phyloP scores from a whole-genome alignment of 2,797 vertebrate species.

The Eleutherodactylus coqui region DNA sequence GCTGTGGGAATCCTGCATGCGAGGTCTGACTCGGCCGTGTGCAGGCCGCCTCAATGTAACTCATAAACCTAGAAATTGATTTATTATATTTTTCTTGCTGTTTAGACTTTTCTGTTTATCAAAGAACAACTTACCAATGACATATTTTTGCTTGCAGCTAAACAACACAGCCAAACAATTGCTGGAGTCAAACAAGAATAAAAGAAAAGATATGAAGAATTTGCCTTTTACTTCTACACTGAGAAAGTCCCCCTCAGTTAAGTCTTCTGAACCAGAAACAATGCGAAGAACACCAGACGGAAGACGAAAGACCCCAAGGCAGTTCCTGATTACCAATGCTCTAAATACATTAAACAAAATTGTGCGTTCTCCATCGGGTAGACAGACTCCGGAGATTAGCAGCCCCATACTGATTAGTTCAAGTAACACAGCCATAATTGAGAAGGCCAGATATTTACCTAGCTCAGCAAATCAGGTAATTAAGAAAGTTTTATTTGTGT shows the following conservation, averaged over 20 bases:
- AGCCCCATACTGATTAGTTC: slow-evolving; percentile 80
- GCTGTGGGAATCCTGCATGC: no score
- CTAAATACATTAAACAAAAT: slow-evolving; percentile 79
- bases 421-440: slow-evolving; percentile 76
- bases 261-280: neutral
- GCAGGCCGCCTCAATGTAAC: no score
- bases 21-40: no score
- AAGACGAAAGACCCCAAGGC: slow-evolving; percentile 75
- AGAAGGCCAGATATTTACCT: slow-evolving; percentile 67
- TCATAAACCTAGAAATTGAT: neutral
- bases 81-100: neutral
- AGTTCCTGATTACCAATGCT: slow-evolving; percentile 80
- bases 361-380: slow-evolving; percentile 74
- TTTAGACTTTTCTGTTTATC: neutral
- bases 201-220: slow-evolving; percentile 66
- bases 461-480: slow-evolving; percentile 74
- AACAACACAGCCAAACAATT: slow-evolving; percentile 73
- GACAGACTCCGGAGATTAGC: slow-evolving; percentile 73
- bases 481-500: neutral
- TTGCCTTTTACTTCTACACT: slow-evolving; percentile 65
- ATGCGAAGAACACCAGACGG: slow-evolving; percentile 74
- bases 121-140: neutral
- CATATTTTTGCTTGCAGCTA: slow-evolving; percentile 68
- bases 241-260: slow-evolving; percentile 59
- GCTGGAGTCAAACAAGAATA: slow-evolving; percentile 72